A percentile compares a stretch with the other conserved stretches of the same genome.
phyloP scores from a whole-genome alignment of 2,888 invertebrate species.

The Junonia oenone region DNA sequence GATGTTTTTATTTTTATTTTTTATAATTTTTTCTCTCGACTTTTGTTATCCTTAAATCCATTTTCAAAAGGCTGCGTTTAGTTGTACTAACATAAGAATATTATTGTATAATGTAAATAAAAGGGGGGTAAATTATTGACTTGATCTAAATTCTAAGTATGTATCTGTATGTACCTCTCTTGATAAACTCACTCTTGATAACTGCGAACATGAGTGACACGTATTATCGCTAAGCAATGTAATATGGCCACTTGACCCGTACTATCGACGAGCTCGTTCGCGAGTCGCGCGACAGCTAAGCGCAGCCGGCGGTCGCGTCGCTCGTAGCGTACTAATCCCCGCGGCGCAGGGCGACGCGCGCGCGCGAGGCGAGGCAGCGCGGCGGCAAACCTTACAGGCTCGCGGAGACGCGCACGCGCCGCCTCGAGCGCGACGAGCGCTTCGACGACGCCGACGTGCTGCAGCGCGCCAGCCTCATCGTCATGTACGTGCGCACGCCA shows the following conservation, averaged over 20 bases:
- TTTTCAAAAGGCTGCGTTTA: conserved; percentile 38
- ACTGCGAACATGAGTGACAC: no score
- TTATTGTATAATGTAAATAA: not conserved
- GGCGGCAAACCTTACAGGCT: conserved; percentile 60
- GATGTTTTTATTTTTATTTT: conserved; percentile 42
- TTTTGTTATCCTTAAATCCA: conserved; percentile 21
- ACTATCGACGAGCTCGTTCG: no score
- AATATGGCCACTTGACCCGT: no score
- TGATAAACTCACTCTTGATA: no score
- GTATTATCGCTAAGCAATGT: no score
- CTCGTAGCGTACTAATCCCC: not conserved
- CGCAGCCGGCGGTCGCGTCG: not conserved
- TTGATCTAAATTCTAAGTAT: no score
- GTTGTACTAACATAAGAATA: conserved; percentile 1
- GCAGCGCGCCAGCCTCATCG: conserved; percentile 92
- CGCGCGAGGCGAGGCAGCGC: conserved; percentile 45
- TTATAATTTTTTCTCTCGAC: conserved; percentile 36
- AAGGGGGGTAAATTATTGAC: no score
- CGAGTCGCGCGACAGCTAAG: not conserved
- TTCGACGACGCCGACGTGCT: conserved; percentile 89
- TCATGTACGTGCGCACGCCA: conserved; percentile 84
- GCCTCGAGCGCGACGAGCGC: conserved; percentile 78
- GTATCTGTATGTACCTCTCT: no score
- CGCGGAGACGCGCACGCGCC: conserved; percentile 69
- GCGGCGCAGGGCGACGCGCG: conserved; percentile 43